Percentiles rank a stretch among this genome's conserved stretches.
Conservation (phyloP, 1,140 invertebrate genomes). For the Philotrypesis tridentata region DNA sequence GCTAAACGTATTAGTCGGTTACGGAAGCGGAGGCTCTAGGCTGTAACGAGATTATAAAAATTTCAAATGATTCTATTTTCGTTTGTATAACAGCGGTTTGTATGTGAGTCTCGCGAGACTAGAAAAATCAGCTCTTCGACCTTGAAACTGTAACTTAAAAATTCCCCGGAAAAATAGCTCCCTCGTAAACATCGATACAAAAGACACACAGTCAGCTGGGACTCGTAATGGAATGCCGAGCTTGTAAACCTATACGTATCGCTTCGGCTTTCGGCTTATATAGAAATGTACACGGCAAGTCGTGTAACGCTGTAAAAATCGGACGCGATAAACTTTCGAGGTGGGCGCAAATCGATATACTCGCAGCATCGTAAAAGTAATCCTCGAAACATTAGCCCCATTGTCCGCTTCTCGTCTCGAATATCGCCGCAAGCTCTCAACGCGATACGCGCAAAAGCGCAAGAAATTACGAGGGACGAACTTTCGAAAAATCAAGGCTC, state of each 20-base stretch:
- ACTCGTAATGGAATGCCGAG: not conserved
- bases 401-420: not conserved
- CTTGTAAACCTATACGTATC: too few relatives aligned
- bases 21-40: not conserved
- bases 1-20: not conserved
- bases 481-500: too few relatives aligned
- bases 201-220: too few relatives aligned
- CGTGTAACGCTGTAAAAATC: not conserved
- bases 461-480: too few relatives aligned
- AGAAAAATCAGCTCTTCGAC: too few relatives aligned
- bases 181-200: too few relatives aligned
- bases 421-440: not conserved
- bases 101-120: too few relatives aligned
- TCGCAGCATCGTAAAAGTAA: not conserved
- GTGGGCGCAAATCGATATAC: not conserved
- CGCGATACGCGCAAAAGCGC: too few relatives aligned
- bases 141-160: too few relatives aligned
- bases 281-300: not conserved
- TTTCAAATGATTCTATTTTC: not conserved
- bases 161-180: not conserved
- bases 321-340: not conserved
- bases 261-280: too few relatives aligned
- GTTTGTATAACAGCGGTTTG: too few relatives aligned
- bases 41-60: not conserved
- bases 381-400: not conserved